phyloP scores from a whole-genome alignment of 2,888 invertebrate genomes.

The Phortica okadai region DNA sequence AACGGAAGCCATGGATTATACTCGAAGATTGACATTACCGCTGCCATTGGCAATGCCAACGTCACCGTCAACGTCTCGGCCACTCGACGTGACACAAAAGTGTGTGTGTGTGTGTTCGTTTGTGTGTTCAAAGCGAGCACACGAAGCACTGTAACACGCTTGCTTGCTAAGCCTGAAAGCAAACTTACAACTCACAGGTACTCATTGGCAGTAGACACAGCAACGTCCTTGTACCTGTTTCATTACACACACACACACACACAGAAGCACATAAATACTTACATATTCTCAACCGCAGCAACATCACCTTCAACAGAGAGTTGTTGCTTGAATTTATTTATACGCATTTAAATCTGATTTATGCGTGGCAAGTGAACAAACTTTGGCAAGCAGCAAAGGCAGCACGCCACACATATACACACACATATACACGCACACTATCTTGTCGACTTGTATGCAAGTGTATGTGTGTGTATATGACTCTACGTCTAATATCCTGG shows the following conservation, averaged over 20 bases:
- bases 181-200: conserved; percentile 7
- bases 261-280: background rate
- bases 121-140: background rate
- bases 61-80: conserved; percentile 8
- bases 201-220: conserved; percentile 26
- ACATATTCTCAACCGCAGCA: background rate
- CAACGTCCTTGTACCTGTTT: conserved; percentile 7
- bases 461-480: background rate
- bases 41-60: background rate
- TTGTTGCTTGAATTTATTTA: conserved; percentile 60
- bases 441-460: background rate
- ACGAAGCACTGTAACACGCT: conserved; percentile 40
- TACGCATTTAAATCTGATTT: conserved; percentile 67
- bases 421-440: conserved; percentile 31
- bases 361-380: conserved; percentile 50
- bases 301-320: conserved; percentile 39
- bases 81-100: conserved; percentile 34
- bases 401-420: conserved; percentile 43
- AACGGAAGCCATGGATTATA: conserved; percentile 61
- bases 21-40: conserved; percentile 26
- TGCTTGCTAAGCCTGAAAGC: conserved; percentile 27
- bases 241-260: conserved; percentile 38
- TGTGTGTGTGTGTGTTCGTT: conserved; percentile 13
- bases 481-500: background rate
- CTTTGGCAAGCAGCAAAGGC: conserved; percentile 20